These are phyloP conservation scores for Pygmarrhopalites habei DNA, from an alignment of 1,140 invertebrate genomes.

Conservation along the genomic window DNA sequence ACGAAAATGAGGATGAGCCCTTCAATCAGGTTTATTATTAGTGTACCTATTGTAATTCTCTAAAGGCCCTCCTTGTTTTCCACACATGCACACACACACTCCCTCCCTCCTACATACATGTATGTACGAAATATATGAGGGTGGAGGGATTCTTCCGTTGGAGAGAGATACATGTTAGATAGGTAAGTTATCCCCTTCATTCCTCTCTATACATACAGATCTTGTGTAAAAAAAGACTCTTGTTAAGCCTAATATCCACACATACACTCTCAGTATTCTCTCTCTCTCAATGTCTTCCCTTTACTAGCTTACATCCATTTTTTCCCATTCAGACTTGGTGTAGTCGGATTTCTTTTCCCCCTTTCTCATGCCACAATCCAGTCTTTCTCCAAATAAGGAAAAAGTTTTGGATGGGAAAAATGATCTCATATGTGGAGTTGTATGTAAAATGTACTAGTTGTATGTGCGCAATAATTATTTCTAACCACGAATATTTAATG, in stretches of 20 bases:
- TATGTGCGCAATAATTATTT: too few relatives aligned
- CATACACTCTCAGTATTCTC: not conserved
- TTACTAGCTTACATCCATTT: not conserved
- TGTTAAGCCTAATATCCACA: not conserved
- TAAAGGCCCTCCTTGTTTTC: not conserved
- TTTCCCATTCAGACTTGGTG: not conserved
- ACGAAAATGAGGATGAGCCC: too few relatives aligned
- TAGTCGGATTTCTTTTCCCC: not conserved
- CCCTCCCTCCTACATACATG: not conserved
- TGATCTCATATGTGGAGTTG: not conserved
- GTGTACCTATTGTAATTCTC: not conserved
- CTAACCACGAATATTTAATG: too few relatives aligned
- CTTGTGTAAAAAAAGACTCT: not conserved
- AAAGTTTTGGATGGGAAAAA: too few relatives aligned
- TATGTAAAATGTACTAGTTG: too few relatives aligned
- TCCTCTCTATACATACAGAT: not conserved
- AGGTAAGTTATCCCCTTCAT: not conserved
- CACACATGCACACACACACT: not conserved
- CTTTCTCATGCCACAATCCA: not conserved
- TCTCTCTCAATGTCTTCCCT: not conserved
- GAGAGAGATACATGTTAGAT: not conserved
- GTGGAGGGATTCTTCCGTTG: not conserved
- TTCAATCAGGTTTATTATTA: conserved; percentile 11
- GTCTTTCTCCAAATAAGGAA: too few relatives aligned
- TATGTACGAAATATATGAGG: not conserved